Base-by-base conservation (phyloP, 2,888 invertebrate species). In the Calameuta filiformis region DNA sequence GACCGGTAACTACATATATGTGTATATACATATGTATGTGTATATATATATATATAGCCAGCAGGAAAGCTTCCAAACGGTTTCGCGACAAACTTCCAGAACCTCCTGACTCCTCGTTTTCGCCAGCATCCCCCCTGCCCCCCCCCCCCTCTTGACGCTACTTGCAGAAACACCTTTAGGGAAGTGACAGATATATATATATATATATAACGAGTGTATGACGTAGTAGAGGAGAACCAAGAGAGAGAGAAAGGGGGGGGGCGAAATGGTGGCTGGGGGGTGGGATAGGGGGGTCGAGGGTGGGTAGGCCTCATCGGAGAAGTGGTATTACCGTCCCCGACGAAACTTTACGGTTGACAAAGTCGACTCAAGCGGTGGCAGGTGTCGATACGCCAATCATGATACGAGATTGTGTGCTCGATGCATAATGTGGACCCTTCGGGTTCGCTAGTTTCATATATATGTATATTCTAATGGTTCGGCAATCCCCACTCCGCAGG, bases 321-420 rank as follows among this genome's bases (percentile, higher is more conserved):
- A 56, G 23, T 23, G 40, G 40, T 40, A 40, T 40, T 56, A 56
- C 4, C 40, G 23, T 56, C 9, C 40, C 40, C 23, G 40, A 56
- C 9, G 40, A 71, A 71, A 71, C 31, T 71, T 71, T 34, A 71
- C 12, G 71, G 15, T 34, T 81, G 85, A 85, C 83, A 84, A 87
- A 87, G 83, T 87, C 83, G 75, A 76, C 69, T 34, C 73, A 77
- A 68, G 76, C 73, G 76, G 73, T 83, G 87, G 81, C 86, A 87
- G 84, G 84, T 88, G 87, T 87, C 88, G 88, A 88, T 87, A 89
- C 79, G 88, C 87, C 89, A 85, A 88, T 89, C 89, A 85, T 80
- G 78, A 77, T 75, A 82, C 76, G 83, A 81, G 83, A 88, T 87
- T 83, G 83, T 80, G 81, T 82, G 80, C 83, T 71, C 31, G 71